These are phyloP conservation scores for Percina caprodes DNA, from an alignment of 2,113 vertebrate species.

Conservation along the genomic window DNA sequence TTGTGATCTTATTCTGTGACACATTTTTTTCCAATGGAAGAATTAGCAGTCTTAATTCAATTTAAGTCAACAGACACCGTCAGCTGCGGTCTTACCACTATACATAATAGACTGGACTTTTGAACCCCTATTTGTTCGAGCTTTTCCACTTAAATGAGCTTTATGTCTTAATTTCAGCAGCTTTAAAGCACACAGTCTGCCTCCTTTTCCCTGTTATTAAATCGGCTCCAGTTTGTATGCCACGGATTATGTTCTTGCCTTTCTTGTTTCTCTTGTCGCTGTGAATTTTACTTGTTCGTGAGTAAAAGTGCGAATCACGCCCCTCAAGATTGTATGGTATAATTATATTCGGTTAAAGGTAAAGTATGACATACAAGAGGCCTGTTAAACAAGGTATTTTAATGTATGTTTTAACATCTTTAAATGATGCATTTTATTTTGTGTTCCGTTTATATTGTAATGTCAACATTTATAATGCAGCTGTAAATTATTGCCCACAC, in stretches of 20 bases:
- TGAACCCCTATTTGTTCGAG: constrained; percentile 31
- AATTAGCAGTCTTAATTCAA: not conserved
- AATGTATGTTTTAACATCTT: constrained; percentile 36
- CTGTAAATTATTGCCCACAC: constrained; percentile 15
- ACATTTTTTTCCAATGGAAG: not conserved
- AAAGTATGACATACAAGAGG: not conserved
- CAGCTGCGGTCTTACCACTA: not conserved
- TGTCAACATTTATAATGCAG: constrained; percentile 4
- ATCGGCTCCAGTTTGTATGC: constrained; percentile 17
- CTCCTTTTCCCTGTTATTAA: constrained; percentile 7
- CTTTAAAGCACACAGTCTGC: constrained; percentile 11
- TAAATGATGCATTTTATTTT: constrained; percentile 60
- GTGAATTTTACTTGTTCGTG: constrained; percentile 26
- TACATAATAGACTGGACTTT: constrained; percentile 31
- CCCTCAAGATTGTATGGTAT: not conserved
- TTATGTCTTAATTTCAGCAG: constrained; percentile 23
- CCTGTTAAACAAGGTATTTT: constrained; percentile 8
- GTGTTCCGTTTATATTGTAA: constrained; percentile 25
- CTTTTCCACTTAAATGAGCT: constrained; percentile 20
- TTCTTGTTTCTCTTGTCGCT: constrained; percentile 19
- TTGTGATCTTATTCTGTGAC: not conserved
- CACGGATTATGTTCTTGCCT: not conserved
- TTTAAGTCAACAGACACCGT: constrained; percentile 11
- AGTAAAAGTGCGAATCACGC: not conserved
- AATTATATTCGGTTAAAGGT: constrained; percentile 16